phyloP scores from a whole-genome alignment of 1,140 invertebrate genomes.

The Hycleus cichorii region DNA sequence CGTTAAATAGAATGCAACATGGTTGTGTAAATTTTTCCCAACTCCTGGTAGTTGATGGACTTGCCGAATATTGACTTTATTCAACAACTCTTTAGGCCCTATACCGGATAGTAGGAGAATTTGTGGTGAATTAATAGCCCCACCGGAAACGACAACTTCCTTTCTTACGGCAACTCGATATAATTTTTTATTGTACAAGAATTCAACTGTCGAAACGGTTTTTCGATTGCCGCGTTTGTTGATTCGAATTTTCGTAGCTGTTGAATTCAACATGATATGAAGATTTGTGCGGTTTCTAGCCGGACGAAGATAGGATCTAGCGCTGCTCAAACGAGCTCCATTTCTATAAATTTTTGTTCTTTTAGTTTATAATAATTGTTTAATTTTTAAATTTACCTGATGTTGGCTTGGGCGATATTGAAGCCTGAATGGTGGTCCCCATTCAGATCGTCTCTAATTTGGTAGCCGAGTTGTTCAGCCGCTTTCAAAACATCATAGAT shows the following conservation, averaged over 20 bases:
- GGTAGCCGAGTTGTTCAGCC: conserved; percentile 49
- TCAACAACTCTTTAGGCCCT: conserved; percentile 47
- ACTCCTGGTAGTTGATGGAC: conserved; percentile 65
- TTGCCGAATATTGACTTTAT: conserved; percentile 43
- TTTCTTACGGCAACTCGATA: conserved; percentile 39
- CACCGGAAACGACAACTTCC: conserved; percentile 53
- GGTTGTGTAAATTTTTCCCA: conserved; percentile 68
- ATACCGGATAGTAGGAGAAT: conserved; percentile 53
- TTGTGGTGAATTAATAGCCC: conserved; percentile 52
- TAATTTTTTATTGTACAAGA: conserved; percentile 41
- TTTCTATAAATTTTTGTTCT: conserved; percentile 39
- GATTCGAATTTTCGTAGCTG: conserved; percentile 48
- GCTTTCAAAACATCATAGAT: conserved; percentile 51
- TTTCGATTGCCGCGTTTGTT: conserved; percentile 21
- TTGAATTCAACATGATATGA: conserved; percentile 57
- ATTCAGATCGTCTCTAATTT: conserved; percentile 51
- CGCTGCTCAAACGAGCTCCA: conserved; percentile 58
- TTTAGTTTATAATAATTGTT: too few relatives aligned
- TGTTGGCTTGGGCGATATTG: conserved; percentile 37
- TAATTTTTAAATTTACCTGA: conserved; percentile 25
- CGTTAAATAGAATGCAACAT: conserved; percentile 52
- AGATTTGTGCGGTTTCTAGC: conserved; percentile 56
- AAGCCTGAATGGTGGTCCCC: conserved; percentile 44
- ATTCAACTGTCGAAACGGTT: conserved; percentile 39
- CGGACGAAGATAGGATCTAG: conserved; percentile 57